Evolutionary conservation across 2,888 invertebrate species (phyloP), one percentile per base, ranked within the genome.

Genomic region (Cataglyphis cursor): DNA sequence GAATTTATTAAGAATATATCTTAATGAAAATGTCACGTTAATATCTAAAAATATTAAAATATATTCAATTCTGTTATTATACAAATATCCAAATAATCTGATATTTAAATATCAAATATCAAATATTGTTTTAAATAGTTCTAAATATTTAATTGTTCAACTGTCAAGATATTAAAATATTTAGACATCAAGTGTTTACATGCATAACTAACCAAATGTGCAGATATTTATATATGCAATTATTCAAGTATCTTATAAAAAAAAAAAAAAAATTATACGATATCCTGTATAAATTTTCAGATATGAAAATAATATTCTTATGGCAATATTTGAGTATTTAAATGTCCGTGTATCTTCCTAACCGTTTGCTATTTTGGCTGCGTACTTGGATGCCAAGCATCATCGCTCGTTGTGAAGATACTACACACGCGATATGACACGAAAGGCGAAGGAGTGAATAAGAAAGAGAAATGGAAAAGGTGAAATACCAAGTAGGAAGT

Each of bases 341-440:
- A 48, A 15, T 9, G 31, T n/a, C 24, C 28, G 10, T 51, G 24
- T 35, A 38, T n/a, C 51, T 28, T 62, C 3, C 24, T 62, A 57
- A 65, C 10, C 62, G 59, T 38, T 61, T 28, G 4, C 41, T 72
- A 83, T 86, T 75, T 83, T 68, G 75, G 57, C 80, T 28, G 41
- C 74, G 74, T 80, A n/a, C n/a, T 75, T 64, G 83, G 59, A 54
- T 28, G 51, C 61, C 28, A 31, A 44, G 74, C 72, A 84, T 85
- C 82, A 85, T 76, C 73, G 87, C 64, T 81, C 85, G 38, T 80
- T 61, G 12, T n/a, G 82, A 88, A 84, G 81, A 78, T 41, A 80
- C 83, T n/a, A 28, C 41, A 38, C 54, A 18, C 21, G 51, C 18
- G 28, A 18, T 24, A 66, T 15, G 21, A 54, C 3, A 35, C 18